Evolutionary conservation across 1,140 invertebrate genomes (phyloP), one percentile per base, ranked within the genome.

Genomic region (Proales similis): DNA sequence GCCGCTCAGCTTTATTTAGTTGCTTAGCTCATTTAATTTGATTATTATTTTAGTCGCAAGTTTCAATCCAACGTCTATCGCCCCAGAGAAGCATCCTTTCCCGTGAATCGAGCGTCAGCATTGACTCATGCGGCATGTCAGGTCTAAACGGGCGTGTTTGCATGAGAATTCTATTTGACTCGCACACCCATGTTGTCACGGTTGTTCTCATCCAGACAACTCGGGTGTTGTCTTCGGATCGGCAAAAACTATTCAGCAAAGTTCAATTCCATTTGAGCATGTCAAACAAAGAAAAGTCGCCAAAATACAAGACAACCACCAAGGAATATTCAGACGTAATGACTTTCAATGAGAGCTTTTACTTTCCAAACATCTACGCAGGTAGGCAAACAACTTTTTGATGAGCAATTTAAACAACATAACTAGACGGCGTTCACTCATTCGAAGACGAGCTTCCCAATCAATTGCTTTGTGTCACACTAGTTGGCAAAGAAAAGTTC

Each of bases 341-440:
- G 2, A 57, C 39, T 26, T 57, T 57, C 45, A 42, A 42, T 42
- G 51, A 57, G 45, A 57, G 45, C 32, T 57, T 57, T 14, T 57
- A 57, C 14, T 57, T 57, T 42, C 51, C 51, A 39, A 57, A 57
- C 14, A 57, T 57, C 20, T 36, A n/a, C n/a, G n/a, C n/a, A n/a
- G n/a, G n/a, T n/a, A n/a, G n/a, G n/a, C n/a, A 57, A 39, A 57
- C 39, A 53, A 19, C 33, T 53, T 19, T 6, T 12, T n/a, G 2
- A 12, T 22, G 22, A 20, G 5, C 1, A n/a, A 48, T 24, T 30
- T 19, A 22, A 48, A 30, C 17, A 19, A 19, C 12, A 30, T 20
- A 11, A 12, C 33, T 24, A 1, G 27, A 2, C 7, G 7, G 7
- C 17, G 4, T 30, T 48, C 33, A 4, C 33, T 26, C 33, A 30